phyloP scores from a whole-genome alignment of 2,113 vertebrate genomes.

The Onychostruthus taczanowskii region DNA sequence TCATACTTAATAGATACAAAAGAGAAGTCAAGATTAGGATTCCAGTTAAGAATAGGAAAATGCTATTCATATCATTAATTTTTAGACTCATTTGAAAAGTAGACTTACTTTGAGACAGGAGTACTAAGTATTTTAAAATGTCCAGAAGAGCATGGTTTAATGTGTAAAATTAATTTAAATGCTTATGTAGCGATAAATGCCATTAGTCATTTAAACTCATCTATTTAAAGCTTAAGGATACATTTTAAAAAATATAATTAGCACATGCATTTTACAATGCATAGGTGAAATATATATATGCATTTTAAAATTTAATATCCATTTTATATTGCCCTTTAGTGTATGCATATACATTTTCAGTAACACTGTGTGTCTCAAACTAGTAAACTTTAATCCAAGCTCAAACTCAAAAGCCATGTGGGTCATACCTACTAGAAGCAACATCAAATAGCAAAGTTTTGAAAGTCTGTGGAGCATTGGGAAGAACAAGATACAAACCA shows the following conservation, averaged over 20 bases:
- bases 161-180: not conserved
- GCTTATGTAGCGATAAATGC: not conserved
- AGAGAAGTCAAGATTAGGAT: not conserved
- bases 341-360: not conserved
- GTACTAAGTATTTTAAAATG: not conserved
- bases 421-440: not conserved
- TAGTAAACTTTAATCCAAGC: not conserved
- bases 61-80: not conserved
- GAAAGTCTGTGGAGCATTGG: not conserved
- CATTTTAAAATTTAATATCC: not conserved
- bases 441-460: not conserved
- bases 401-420: not conserved
- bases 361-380: not conserved
- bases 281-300: not conserved
- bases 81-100: not conserved
- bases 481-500: not conserved
- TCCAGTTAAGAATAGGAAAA: not conserved
- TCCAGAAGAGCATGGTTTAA: not conserved
- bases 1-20: not conserved
- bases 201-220: not conserved
- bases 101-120: not conserved
- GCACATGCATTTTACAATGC: not conserved
- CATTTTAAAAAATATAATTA: not conserved
- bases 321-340: not conserved
- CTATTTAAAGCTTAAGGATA: not conserved